A percentile compares a stretch with the other conserved stretches of the same genome.
Evolutionary conservation across 2,888 invertebrate genomes (phyloP).

Genomic region (Eupsilia transversa): DNA sequence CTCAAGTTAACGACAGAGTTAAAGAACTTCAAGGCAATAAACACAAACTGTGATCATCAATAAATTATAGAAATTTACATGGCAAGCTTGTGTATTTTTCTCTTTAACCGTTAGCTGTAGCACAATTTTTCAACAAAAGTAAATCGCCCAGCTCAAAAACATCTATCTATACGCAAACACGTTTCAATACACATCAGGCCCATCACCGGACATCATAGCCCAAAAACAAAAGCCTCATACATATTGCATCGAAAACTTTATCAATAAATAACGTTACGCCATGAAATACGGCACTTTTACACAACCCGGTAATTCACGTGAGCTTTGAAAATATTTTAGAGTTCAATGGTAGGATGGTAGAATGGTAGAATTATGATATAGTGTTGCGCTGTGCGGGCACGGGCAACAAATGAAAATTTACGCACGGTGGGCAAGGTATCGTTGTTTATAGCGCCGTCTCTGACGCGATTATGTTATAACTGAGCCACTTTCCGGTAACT

Average conservation of each 20-base stretch:
- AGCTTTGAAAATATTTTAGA: conserved; percentile 81
- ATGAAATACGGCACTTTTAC: conserved; percentile 71
- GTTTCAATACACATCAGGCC: conserved; percentile 34
- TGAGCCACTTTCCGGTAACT: conserved; percentile 62
- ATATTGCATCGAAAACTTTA: conserved; percentile 68
- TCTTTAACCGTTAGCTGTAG: neutral
- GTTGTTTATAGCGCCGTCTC: conserved; percentile 76
- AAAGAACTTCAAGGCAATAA: neutral
- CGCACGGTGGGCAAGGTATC: conserved; percentile 74
- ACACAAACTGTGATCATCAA: neutral
- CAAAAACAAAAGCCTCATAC: conserved; percentile 61
- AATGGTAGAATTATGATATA: conserved; percentile 85
- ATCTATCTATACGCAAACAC: conserved; percentile 36
- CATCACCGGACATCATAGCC: conserved; percentile 42
- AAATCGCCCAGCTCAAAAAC: conserved; percentile 21
- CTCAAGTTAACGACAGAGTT: too few relatives aligned
- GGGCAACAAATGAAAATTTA: conserved; percentile 81
- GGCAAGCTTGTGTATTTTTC: conserved; percentile 4
- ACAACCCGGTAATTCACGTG: conserved; percentile 67
- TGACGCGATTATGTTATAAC: conserved; percentile 67
- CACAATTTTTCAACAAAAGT: conserved; percentile 11
- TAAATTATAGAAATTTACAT: neutral
- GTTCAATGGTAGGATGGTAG: conserved; percentile 81
- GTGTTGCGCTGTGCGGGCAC: conserved; percentile 66
- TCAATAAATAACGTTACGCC: conserved; percentile 72